Evolutionary conservation across 2,797 vertebrate species (phyloP).

Genomic region (Cyclopterus lumpus): DNA sequence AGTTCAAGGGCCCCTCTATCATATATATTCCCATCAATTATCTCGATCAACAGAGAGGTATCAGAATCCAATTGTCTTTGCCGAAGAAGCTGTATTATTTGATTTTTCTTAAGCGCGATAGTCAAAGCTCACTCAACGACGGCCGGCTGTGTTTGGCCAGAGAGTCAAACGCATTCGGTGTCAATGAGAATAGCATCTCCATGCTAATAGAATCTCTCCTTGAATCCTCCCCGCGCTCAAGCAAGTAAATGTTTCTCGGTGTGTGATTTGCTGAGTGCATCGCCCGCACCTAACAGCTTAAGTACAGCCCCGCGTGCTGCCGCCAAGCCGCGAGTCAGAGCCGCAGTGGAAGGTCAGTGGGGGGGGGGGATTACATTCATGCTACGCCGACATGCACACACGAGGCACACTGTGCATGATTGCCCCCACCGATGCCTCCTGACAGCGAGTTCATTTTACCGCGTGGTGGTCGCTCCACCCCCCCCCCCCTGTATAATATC

Average conservation of each 20-base stretch:
- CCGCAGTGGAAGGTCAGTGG: conserved; percentile 60
- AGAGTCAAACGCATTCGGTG: conserved; percentile 30
- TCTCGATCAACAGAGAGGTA: conserved; percentile 53
- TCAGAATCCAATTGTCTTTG: conserved; percentile 39
- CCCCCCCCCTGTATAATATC: conserved; percentile 36
- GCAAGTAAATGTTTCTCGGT: conserved; percentile 39
- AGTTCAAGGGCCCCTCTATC: conserved; percentile 61
- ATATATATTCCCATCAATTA: conserved; percentile 49
- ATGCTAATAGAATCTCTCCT: conserved; percentile 41
- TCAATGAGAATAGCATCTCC: conserved; percentile 40
- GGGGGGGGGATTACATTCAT: conserved; percentile 67
- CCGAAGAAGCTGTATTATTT: conserved; percentile 14
- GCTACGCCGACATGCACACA: conserved; percentile 66
- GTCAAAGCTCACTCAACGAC: conserved; percentile 20
- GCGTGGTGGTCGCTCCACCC: conserved; percentile 31
- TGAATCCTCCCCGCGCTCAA: conserved; percentile 33
- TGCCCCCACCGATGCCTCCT: conserved; percentile 54
- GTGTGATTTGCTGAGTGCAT: conserved; percentile 56
- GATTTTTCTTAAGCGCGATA: conserved; percentile 19
- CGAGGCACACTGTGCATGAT: conserved; percentile 60
- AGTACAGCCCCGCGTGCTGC: conserved; percentile 50
- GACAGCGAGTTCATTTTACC: conserved; percentile 68
- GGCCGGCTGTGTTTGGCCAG: conserved; percentile 17
- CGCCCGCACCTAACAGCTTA: conserved; percentile 64
- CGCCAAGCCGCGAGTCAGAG: conserved; percentile 50